Base-by-base conservation (phyloP, 2,113 vertebrate species). In the Oreochromis aureus region DNA sequence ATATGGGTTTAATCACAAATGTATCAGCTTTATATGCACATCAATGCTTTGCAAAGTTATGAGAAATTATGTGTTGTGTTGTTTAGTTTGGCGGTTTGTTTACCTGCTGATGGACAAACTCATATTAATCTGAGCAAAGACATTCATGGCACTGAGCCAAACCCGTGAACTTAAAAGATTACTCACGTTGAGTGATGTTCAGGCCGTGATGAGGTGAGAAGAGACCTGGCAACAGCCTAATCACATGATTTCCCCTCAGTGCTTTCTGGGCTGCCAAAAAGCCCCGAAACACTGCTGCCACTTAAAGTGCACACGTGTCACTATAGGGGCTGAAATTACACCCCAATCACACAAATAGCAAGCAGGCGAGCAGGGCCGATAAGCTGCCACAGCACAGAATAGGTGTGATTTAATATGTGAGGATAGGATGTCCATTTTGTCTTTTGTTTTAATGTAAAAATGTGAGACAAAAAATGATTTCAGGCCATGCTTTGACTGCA, bases 241-340 rank as follows among this genome's bases (percentile, higher is more conserved):
- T 94, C 89, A 93, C 89, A 59, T 94, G 91, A 95, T 93, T 89
- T 82, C 24, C 59, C 76, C 61, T 24, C 58, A 5, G 81, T 80
- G 89, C 59, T 84, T 66, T 81, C 55, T 63, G 46, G 80, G 66
- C 69, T 86, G 89, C 88, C 92, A 89, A 87, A 92, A 87, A 80
- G 24, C 78, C 36, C 63, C 8, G 80, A 87, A 90, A 91, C 88
- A 80, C 79, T 19, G 79, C 16, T 6, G 58, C 36, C 84, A 44
- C 82, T 86, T 88, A 30, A 90, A 86, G 86, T 56, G 59, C 63
- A 63, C 86, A 51, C 27, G 15, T 54, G 30, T 90, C 81, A 36
- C 61, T 48, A 61, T 24, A 84, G 69, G 19, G 92, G 84, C 66
- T 95, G 93, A 94, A 96, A 95, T 96, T 93, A 94, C 93, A 94